phyloP scores from a whole-genome alignment of 2,797 vertebrate species.

The Phalanger gymnotis region DNA sequence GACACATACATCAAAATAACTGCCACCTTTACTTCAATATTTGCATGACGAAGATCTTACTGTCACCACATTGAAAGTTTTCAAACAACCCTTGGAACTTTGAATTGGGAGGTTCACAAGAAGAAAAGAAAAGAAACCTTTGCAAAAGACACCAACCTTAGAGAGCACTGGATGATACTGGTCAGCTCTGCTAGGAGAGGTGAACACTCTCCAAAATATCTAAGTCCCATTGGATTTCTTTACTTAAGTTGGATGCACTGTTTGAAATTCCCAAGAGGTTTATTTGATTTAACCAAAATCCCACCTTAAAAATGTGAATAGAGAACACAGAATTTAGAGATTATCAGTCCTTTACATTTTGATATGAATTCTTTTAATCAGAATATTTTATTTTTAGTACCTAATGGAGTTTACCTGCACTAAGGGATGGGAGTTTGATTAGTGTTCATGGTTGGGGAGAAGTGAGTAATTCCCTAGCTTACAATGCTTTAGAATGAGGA shows the following conservation, averaged over 20 bases:
- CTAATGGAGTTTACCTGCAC: not conserved
- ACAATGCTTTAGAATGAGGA: not conserved
- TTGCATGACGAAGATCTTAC: not conserved
- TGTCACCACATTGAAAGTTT: not conserved
- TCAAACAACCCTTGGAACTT: not conserved
- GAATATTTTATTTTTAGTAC: not conserved
- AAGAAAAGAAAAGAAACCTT: not conserved
- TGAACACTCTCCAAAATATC: not conserved
- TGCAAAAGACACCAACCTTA: not conserved
- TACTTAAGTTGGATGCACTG: not conserved
- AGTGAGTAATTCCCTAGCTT: not conserved
- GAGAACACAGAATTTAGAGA: not conserved
- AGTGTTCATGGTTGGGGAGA: not conserved
- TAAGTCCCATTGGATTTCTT: not conserved
- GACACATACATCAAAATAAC: not conserved
- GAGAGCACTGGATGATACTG: not conserved
- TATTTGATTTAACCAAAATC: not conserved
- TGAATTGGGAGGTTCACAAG: not conserved
- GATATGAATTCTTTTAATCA: not conserved
- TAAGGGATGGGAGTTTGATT: not conserved
- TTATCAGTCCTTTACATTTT: not conserved
- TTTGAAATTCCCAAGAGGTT: not conserved
- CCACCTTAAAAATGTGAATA: not conserved
- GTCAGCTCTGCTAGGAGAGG: not conserved
- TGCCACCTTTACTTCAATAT: not conserved